phyloP scores from a whole-genome alignment of 2,113 vertebrate genomes.

The Epinephelus lanceolatus region DNA sequence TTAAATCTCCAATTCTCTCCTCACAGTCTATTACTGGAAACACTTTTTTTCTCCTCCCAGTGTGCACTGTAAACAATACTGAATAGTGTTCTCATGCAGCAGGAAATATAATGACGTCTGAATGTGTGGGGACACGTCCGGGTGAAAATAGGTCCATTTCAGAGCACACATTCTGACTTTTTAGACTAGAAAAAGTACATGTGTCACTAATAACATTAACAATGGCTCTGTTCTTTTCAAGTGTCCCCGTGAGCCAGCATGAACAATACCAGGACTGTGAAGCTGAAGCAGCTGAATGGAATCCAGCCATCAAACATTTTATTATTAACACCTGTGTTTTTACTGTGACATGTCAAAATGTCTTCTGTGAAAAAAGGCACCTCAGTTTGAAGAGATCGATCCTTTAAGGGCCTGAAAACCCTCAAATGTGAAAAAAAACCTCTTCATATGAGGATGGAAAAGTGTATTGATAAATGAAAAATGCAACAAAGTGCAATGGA shows the following conservation, averaged over 20 bases:
- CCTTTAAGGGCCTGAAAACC: not conserved
- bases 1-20: constrained; percentile 8
- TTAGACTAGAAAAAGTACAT: not conserved
- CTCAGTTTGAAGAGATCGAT: not conserved
- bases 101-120: not conserved
- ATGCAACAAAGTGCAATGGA: too few relatives aligned
- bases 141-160: not conserved
- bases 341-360: not conserved
- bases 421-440: too few relatives aligned
- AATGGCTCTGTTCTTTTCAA: too few relatives aligned
- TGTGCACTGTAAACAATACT: constrained; percentile 19
- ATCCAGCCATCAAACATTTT: not conserved
- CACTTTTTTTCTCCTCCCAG: not conserved
- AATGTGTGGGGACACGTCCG: not conserved
- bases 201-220: too few relatives aligned
- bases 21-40: constrained; percentile 11
- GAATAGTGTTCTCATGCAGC: not conserved
- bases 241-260: not conserved
- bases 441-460: too few relatives aligned
- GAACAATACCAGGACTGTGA: not conserved
- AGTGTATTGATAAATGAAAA: too few relatives aligned
- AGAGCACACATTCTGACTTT: not conserved
- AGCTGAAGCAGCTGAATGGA: not conserved
- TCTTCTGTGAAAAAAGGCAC: not conserved
- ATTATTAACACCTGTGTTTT: not conserved